phyloP scores from a whole-genome alignment of 2,797 vertebrate species.

The Choloepus didactylus region DNA sequence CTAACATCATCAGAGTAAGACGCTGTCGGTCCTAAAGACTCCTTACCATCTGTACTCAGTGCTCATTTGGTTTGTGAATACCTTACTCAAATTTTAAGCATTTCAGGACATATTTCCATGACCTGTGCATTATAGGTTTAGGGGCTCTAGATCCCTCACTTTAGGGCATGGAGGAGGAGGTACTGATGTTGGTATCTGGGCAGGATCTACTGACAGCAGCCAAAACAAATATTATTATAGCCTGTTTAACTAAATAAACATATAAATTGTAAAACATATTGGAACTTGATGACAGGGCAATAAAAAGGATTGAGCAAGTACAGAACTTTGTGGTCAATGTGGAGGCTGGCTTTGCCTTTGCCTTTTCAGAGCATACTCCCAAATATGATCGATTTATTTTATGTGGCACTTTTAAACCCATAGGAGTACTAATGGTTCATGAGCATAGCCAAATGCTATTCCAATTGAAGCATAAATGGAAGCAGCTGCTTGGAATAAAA shows the following conservation, averaged over 20 bases:
- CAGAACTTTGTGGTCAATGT: background rate
- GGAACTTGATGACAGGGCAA: constrained; percentile 28
- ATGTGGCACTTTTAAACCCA: constrained; percentile 49
- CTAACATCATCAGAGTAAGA: background rate
- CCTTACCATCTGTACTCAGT: background rate
- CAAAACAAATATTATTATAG: background rate
- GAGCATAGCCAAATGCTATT: constrained; percentile 33
- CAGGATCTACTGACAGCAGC: background rate
- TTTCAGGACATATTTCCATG: background rate
- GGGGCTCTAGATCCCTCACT: background rate
- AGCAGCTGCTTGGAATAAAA: constrained; percentile 49
- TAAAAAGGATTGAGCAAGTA: constrained; percentile 5
- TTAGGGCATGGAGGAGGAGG: background rate
- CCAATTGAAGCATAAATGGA: constrained; percentile 34
- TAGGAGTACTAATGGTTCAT: background rate
- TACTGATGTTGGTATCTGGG: background rate
- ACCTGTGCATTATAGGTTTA: background rate
- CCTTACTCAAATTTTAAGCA: background rate
- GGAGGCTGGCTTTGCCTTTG: background rate
- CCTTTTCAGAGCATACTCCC: background rate
- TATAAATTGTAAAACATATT: background rate
- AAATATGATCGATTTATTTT: constrained; percentile 68
- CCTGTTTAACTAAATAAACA: constrained; percentile 24
- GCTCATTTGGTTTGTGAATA: background rate
- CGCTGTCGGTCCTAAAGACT: background rate